These are phyloP conservation scores for Oncorhynchus gorbuscha DNA, from an alignment of 2,113 vertebrate species.

Conservation along the genomic window DNA sequence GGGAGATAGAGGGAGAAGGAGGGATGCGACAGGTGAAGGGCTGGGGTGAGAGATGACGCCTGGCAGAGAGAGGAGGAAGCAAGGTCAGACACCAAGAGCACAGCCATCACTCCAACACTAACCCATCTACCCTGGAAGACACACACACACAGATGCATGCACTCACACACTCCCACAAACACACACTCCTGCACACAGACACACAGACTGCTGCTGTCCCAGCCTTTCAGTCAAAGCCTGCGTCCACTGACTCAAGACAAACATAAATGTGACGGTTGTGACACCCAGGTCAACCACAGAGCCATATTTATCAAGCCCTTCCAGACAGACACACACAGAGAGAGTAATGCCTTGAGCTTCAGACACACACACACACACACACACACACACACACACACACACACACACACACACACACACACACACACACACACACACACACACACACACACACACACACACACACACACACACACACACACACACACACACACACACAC, in stretches of 20 bases:
- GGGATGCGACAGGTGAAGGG: conserved; percentile 33
- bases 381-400: background rate
- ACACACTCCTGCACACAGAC: background rate
- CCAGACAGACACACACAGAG: conserved; percentile 39
- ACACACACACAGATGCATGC: too few species aligned
- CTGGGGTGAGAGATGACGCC: conserved; percentile 17
- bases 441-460: conserved; percentile 11
- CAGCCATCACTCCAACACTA: conserved; percentile 53
- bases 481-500: conserved; percentile 24
- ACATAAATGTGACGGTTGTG: conserved; percentile 45
- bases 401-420: background rate
- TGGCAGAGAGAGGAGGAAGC: background rate
- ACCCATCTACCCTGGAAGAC: conserved; percentile 41
- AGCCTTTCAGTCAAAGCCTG: conserved; percentile 45
- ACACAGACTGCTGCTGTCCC: conserved; percentile 47
- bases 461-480: conserved; percentile 1
- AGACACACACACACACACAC: background rate
- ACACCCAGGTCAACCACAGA: conserved; percentile 54
- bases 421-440: background rate
- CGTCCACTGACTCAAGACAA: conserved; percentile 40
- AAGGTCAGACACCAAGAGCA: conserved; percentile 50
- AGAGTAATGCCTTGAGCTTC: conserved; percentile 14
- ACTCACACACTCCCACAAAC: too few species aligned
- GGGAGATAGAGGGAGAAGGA: too few species aligned
- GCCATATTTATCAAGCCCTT: conserved; percentile 53